Evolutionary conservation across 2,797 vertebrate species (phyloP).

Genomic region (Gambelia wislizenii): DNA sequence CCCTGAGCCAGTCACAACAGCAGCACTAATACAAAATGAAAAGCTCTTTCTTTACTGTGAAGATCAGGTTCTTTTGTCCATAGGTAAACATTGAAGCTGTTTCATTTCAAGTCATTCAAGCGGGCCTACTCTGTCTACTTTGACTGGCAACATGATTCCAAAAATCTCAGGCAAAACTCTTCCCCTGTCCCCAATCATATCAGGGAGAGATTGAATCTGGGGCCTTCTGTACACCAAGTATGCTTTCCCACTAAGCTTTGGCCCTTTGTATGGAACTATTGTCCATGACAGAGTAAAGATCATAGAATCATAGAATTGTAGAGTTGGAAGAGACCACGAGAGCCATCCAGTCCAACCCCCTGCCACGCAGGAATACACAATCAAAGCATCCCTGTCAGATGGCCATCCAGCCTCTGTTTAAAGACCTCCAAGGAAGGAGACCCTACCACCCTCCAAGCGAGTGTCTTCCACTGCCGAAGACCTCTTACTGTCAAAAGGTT

Average conservation of each 20-base stretch:
- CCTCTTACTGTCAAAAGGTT: too few species aligned
- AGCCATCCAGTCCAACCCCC: too few species aligned
- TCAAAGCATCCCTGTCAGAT: too few species aligned
- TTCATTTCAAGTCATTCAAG: neutral
- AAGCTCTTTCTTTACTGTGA: neutral
- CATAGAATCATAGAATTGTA: too few species aligned
- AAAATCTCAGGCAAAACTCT: neutral
- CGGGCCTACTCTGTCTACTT: neutral
- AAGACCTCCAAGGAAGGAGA: too few species aligned
- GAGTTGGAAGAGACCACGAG: too few species aligned
- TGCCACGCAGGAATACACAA: too few species aligned
- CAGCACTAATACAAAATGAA: neutral
- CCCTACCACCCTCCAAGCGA: too few species aligned
- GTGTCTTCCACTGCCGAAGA: too few species aligned
- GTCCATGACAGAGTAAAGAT: neutral
- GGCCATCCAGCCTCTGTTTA: too few species aligned
- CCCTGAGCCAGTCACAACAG: neutral
- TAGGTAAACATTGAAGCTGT: neutral
- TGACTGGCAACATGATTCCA: neutral
- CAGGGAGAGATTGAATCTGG: neutral
- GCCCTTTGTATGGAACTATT: neutral
- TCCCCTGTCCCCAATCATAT: neutral
- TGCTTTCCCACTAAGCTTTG: neutral
- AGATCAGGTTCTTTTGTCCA: neutral
- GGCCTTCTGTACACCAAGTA: neutral